These are phyloP conservation scores for Actenoides hombroni DNA, from an alignment of 2,113 vertebrate species.

Conservation along the genomic window DNA sequence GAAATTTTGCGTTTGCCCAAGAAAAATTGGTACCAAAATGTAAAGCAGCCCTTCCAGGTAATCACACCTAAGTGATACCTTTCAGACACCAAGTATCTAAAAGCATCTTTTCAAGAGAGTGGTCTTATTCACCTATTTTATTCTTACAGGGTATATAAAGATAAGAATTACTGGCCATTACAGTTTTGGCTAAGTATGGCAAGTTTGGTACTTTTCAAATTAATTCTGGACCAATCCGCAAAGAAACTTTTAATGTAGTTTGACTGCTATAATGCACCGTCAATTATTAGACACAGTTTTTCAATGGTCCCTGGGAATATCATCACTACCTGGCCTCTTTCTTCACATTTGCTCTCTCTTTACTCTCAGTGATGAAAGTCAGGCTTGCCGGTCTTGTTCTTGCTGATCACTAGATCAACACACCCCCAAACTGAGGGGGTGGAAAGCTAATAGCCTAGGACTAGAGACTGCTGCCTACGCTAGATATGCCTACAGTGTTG, in stretches of 20 bases:
- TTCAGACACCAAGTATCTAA: not conserved
- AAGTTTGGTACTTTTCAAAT: not conserved
- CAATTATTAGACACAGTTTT: not conserved
- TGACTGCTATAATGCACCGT: not conserved
- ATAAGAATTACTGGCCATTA: not conserved
- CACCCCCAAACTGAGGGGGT: not conserved
- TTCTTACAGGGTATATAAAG: not conserved
- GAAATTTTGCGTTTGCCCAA: not conserved
- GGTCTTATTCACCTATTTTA: not conserved
- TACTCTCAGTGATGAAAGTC: not conserved
- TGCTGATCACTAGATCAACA: not conserved
- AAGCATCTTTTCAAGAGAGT: not conserved
- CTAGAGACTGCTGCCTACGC: not conserved
- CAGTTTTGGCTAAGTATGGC: not conserved
- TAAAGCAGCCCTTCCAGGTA: not conserved
- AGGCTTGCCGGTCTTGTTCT: not conserved
- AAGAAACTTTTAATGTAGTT: not conserved
- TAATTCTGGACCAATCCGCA: not conserved
- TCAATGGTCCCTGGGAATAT: fast-evolving
- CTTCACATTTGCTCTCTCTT: not conserved
- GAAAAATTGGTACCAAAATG: not conserved
- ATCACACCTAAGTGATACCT: not conserved
- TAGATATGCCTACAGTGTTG: not conserved
- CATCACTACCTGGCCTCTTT: not conserved
- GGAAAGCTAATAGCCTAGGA: not conserved